Base-by-base conservation (phyloP, 2,888 invertebrate species). In the Stenotaenia linearis region DNA sequence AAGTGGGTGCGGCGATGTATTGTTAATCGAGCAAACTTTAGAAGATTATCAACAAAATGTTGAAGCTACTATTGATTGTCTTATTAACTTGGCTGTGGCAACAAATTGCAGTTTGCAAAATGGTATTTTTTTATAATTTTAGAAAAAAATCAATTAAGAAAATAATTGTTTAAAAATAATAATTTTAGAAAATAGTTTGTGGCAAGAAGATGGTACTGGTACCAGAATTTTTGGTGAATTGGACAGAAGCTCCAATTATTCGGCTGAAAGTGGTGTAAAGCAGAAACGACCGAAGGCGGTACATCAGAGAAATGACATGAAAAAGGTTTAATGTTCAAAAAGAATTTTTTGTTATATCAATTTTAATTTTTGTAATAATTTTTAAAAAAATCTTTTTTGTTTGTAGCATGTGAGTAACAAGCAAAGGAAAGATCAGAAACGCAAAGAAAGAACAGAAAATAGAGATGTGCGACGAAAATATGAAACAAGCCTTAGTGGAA, bases 401-500 rank as follows among this genome's bases (percentile, higher is more conserved):
- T 32, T 23, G 77, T 81, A 81, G 81, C 82, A 83, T 77, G n/a
- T 84, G n/a, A 83, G 82, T 32, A 83, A 82, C 80, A 80, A 83
- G 18, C 83, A 83, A 79, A 83, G 83, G 37, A 83, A 84, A 78
- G 84, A 84, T 45, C 79, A 82, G 32, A 84, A 83, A 78, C 83
- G 83, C 80, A 82, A 83, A 78, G 83, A 84, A 21, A 81, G 84
- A 75, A 84, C 84, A 78, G 82, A 83, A 23, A 83, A 84, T 21
- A 77, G 79, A 18, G 79, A 79, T 18, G n/a, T 56, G n/a, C 50
- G 78, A 18, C 50, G 28, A 30, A 78, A 78, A 18, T 40, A 77
- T 9, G 40, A 28, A 21, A 28, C 23, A 12, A 25, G 0, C 6
- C 0, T 45, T 10, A 40, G 28, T 4, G 45, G 25, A 2, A 45